Percentiles rank a stretch among this genome's conserved stretches.
phyloP scores from a whole-genome alignment of 2,888 invertebrate species.

The Tenthredo scrophulariae region DNA sequence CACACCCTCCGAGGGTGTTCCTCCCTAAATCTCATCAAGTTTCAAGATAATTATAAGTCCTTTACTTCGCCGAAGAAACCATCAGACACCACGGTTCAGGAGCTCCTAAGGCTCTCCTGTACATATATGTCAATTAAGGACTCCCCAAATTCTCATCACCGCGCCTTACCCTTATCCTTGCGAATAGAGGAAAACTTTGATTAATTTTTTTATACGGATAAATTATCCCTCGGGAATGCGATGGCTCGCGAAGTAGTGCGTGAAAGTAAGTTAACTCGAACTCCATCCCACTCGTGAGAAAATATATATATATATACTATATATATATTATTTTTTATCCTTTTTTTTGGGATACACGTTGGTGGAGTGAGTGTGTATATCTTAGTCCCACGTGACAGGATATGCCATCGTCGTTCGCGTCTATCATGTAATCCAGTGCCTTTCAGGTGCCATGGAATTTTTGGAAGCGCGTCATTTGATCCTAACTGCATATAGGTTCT shows the following conservation, averaged over 20 bases:
- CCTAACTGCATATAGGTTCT: conserved; percentile 57
- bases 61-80: conserved; percentile 5
- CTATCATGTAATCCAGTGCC: conserved; percentile 48
- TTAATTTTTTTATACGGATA: conserved; percentile 9
- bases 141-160: conserved; percentile 23
- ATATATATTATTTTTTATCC: not conserved
- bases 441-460: conserved; percentile 53
- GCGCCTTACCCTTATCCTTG: not conserved
- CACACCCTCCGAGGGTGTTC: not conserved
- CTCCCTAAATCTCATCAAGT: conserved; percentile 12
- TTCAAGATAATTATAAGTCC: conserved; percentile 26
- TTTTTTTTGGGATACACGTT: not conserved
- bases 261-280: conserved; percentile 11
- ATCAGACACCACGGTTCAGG: conserved; percentile 1
- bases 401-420: conserved; percentile 15
- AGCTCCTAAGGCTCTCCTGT: not conserved
- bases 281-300: not conserved
- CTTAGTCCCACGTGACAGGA: not conserved
- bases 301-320: not conserved
- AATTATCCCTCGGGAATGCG: conserved; percentile 24
- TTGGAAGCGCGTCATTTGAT: conserved; percentile 55
- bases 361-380: conserved; percentile 25
- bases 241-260: not conserved
- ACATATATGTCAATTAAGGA: conserved; percentile 29
- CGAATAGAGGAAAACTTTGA: conserved; percentile 20